Base-by-base conservation (phyloP, 2,888 invertebrate species). In the Atethmia centrago region DNA sequence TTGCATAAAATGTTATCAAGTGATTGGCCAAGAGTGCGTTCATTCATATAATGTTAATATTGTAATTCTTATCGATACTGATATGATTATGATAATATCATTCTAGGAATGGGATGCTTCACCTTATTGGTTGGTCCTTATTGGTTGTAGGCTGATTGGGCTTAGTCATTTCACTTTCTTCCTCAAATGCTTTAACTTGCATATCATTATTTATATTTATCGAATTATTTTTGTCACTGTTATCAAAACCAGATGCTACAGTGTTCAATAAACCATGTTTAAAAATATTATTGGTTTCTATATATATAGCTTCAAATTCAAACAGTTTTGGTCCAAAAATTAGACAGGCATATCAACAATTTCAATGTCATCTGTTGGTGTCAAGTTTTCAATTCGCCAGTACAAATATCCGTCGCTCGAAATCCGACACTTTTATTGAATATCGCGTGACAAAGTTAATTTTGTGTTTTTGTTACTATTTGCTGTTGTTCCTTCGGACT, bases 351-450 rank as follows among this genome's bases (percentile, higher is more conserved):
- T 78, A 74, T 77, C 71, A 69, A 59, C 40, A 51, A 69, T 68
- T 81, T 85, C 85, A 87, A 87, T 87, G 84, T 83, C 87, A 79
- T 56, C 53, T 36, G 53, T 65, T 25, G 76, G 84, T 87, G 76
- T 88, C 80, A 63, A 72, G 78, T 86, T 79, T 83, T 72, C 71
- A 70, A 66, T 71, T 71, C 61, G 66, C 73, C 85, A 84, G 82
- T 65, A 82, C 86, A 89, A 90, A 90, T 88, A 90, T 84, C 79
- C 76, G 73, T 66, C 81, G 87, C 71, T 61, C 71, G 90, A 73
- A 88, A 90, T 78, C 64, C 42, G 79, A 90, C 66, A 87, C 85
- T 75, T 75, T 59, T 59, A 70, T 66, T 71, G 68, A 73, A 82
- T 90, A 88, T 89, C 89, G 85, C 87, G 86, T 85, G 83, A 84